Base-by-base conservation (phyloP, 2,797 vertebrate genomes). In the Cuculus canorus region DNA sequence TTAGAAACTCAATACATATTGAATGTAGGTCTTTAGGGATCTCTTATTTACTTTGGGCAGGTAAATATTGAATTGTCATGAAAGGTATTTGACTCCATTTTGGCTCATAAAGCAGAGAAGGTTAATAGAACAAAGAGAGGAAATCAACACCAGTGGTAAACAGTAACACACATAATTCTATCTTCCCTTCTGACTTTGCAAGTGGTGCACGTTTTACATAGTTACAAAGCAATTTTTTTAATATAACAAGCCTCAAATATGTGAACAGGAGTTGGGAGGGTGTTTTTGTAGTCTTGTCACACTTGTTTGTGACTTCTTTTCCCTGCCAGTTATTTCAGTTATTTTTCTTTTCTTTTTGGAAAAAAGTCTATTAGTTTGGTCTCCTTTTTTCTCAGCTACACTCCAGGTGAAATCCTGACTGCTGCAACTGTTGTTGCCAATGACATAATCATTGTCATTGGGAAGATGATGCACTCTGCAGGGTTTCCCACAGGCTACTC, bases 1-100 rank as follows among this genome's bases (percentile, higher is more conserved):
- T 93, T 96, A 96, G 88, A 96, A 93, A 95, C 66, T 93, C 81
- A 91, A 91, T 94, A 90, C 65, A 24, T 92, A 94, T 92, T 11
- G 82, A 96, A 92, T 56, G 56, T 32, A 70, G 63, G 85, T 91
- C 84, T 95, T 91, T 82, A 76, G 92, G 88, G 93, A 90, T 52
- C 76, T 93, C 72, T 92, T 96, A 61, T 92, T 94, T 96, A 95
- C 75, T 89, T 93, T 93, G 59, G 63, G 86, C 77, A 93, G 95
- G 85, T 94, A 94, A 96, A 95, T 96, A 91, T 69, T 97, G 92
- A 95, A 71, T 89, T 88, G 70, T 76, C n/a, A 1, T 88, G 91
- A 84, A 92, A 92, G 87, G 63, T 84, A 84, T 91, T 95, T 95
- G 87, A 90, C 87, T 94, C 73, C 53, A 73, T 93, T 93, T 93